Evolutionary conservation across 2,797 vertebrate species (phyloP).

Genomic region (Decapterus maruadsi): DNA sequence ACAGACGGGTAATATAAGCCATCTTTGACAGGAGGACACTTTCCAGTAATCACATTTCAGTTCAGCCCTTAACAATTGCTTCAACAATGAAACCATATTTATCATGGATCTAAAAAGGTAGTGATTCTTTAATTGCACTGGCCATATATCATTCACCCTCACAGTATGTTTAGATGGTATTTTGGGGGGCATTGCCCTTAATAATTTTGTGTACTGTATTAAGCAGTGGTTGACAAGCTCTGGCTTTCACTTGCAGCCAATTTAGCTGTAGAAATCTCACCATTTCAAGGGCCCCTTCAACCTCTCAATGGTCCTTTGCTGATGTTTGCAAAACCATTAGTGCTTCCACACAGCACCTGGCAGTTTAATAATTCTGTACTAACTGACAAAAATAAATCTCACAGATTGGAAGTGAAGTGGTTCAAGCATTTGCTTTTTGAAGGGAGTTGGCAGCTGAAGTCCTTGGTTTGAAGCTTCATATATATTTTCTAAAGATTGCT

Average conservation of each 20-base stretch:
- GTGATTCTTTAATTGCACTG: slow-evolving; percentile 4
- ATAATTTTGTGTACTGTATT: slow-evolving; percentile 29
- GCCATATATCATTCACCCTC: slow-evolving; percentile 5
- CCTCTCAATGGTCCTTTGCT: slow-evolving; percentile 47
- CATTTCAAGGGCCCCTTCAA: slow-evolving; percentile 42
- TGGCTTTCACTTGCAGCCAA: slow-evolving; percentile 31
- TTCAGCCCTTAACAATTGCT: neutral
- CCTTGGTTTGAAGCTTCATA: slow-evolving; percentile 33
- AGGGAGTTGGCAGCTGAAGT: slow-evolving; percentile 35
- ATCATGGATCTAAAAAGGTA: slow-evolving; percentile 9
- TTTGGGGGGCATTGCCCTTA: neutral
- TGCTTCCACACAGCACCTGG: slow-evolving; percentile 54
- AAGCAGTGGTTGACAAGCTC: slow-evolving; percentile 26
- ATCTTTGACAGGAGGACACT: slow-evolving; percentile 12
- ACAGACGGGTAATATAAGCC: slow-evolving; percentile 20
- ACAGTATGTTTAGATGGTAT: slow-evolving; percentile 17
- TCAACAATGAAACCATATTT: slow-evolving; percentile 30
- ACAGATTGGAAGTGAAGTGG: slow-evolving; percentile 52
- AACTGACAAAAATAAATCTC: slow-evolving; percentile 53
- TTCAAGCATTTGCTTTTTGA: slow-evolving; percentile 47
- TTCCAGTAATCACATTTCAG: slow-evolving; percentile 29
- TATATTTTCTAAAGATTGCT: slow-evolving; percentile 30
- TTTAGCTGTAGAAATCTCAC: slow-evolving; percentile 37
- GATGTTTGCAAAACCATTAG: slow-evolving; percentile 69
- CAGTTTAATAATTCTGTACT: slow-evolving; percentile 44